Evolutionary conservation across 2,888 invertebrate species (phyloP), one percentile per base, ranked within the genome.

Genomic region (Nomada hirtipes): DNA sequence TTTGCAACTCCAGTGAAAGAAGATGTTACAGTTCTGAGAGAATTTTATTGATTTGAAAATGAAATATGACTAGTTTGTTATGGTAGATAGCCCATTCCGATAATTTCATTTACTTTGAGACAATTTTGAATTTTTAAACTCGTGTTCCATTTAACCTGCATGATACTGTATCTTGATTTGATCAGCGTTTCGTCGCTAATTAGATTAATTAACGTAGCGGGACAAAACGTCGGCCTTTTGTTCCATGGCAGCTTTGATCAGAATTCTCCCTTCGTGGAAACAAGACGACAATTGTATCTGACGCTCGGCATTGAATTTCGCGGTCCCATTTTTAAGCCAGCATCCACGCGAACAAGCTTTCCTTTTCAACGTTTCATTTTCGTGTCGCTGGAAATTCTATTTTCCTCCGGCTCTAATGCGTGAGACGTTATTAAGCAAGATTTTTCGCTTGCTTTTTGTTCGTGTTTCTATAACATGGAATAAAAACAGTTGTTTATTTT

Each of bases 201-300:
- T 80, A 80, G 63, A 67, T 72, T 80, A 80, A 80, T 80, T 80
- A 80, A 78, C 68, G 68, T 59, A 64, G 55, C 67, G 52, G 68
- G 63, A 80, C 67, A 78, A 80, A 73, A 36, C 67, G 29, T 59
- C 63, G 79, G 72, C 50, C 80, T 73, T 80, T 79, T 80, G 72
- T 78, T 57, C 70, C 44, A 15, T 2, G 52, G 26, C 55, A 78
- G 79, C 69, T 70, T 76, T 79, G 79, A 79, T 69, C 70, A 76
- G 44, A 64, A 29, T 57, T 65, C 69, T 52, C 64, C 29, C 72
- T 80, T 80, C 73, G 67, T 71, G 42, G 55, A 80, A 78, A 72
- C 67, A 52, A 75, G 68, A 63, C 55, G 42, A 13, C 63, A 52
- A 78, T 78, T 78, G 72, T 68, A 57, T 55, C 52, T 61, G 79